Evolutionary conservation across 2,113 vertebrate species (phyloP), one percentile per base, ranked within the genome.

Genomic region (Copsychus sechellarum): DNA sequence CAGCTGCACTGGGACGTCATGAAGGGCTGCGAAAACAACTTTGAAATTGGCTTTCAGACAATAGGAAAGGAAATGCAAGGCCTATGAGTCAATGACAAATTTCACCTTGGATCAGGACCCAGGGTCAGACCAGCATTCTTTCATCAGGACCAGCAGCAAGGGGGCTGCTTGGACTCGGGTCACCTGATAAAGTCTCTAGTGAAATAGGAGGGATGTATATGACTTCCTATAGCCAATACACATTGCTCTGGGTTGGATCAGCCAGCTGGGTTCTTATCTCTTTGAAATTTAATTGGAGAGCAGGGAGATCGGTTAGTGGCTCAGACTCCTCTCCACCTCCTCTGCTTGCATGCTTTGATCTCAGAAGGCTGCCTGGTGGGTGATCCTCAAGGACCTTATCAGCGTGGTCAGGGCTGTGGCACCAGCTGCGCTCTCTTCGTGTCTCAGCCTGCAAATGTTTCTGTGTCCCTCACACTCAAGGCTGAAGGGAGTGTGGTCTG

Each of bases 21-120:
- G 1, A 86, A 95, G 64, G 69, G 65, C 86, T 96, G 67, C 0
- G 0, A 92, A 95, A 96, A 90, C 88, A 94, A 66, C 88, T 95
- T 95, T 86, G 88, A 92, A 96, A 93, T 67, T 90, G 92, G 79
- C 90, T 86, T 81, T 92, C 67, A 88, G 67, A 96, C 90, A 96
- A 95, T 92, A 88, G 80, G 40, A 94, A 36, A 92, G 95, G 94
- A 96, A 97, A 92, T 83, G 43, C 85, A 90, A 76, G 79, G 53
- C 80, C 76, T 67, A 36, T 81, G 92, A 93, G 85, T 90, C 93
- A 94, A 90, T 74, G 72, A 83, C 47, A 93, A 36, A 86, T 81
- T 96, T 93, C 64, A 34, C 88, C 70, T 90, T 92, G 74, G 45
- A 89, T 86, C 73, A 80, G 84, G 62, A 91, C 83, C 51, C 92